A percentile compares a stretch with the other conserved stretches of the same genome.
Evolutionary conservation across 1,140 invertebrate species (phyloP).

Genomic region (Zeugodacus cucurbitae): DNA sequence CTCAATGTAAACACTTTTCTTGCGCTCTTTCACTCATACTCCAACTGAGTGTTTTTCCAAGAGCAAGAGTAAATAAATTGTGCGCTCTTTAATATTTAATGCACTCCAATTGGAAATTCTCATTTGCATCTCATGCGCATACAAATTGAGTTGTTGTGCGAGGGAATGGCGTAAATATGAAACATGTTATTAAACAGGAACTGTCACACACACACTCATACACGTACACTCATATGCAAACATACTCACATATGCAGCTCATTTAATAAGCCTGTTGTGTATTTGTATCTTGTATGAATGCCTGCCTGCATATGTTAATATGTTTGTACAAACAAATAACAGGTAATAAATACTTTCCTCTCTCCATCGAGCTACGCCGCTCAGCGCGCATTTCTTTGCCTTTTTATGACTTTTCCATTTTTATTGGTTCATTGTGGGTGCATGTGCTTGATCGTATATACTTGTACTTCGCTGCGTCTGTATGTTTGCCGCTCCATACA

Average conservation of each 20-base stretch:
- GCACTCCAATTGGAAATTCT: slow-evolving; percentile 12
- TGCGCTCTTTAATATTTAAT: background rate
- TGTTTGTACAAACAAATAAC: slow-evolving; percentile 13
- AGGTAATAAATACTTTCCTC: slow-evolving; percentile 24
- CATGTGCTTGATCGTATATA: background rate
- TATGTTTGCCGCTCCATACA: background rate
- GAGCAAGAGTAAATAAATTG: background rate
- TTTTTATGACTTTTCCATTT: slow-evolving; percentile 4
- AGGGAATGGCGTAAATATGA: background rate
- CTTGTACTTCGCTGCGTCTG: background rate
- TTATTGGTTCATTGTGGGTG: slow-evolving; percentile 29
- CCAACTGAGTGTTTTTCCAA: background rate
- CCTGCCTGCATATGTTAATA: background rate
- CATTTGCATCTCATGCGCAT: background rate
- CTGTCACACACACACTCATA: background rate
- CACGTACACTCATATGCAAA: background rate
- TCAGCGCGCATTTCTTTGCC: background rate
- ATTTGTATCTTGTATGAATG: background rate
- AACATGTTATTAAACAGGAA: slow-evolving; percentile 31
- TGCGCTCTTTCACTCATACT: background rate
- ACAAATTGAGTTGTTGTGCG: slow-evolving; percentile 15
- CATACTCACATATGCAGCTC: background rate
- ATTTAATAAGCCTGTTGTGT: slow-evolving; percentile 7
- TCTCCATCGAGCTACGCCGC: background rate
- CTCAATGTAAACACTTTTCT: background rate